Percentiles rank a stretch among this genome's conserved stretches.
Conservation (phyloP, 2,888 invertebrate genomes). For the Athrips mouffetella region DNA sequence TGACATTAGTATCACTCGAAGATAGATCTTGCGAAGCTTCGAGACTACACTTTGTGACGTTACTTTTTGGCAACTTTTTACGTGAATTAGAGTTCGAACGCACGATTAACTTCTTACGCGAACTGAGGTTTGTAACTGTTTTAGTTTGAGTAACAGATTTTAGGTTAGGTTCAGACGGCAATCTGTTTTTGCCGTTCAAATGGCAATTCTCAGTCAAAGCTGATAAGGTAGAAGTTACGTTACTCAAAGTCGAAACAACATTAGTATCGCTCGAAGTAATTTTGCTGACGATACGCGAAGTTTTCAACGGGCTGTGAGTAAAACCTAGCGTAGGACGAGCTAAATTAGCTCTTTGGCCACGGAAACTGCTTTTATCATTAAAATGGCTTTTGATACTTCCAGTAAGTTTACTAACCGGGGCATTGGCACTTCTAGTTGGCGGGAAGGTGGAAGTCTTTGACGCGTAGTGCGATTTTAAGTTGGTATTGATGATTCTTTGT, state of each 20-base stretch:
- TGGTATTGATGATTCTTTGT: constrained; percentile 48
- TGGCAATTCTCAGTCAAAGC: constrained; percentile 70
- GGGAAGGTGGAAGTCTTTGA: constrained; percentile 70
- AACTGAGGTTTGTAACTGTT: constrained; percentile 40
- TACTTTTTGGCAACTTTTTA: constrained; percentile 63
- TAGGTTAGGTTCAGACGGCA: constrained; percentile 63
- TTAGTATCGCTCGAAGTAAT: constrained; percentile 45
- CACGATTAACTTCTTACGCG: constrained; percentile 64
- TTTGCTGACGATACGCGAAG: constrained; percentile 52
- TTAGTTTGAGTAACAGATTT: constrained; percentile 46
- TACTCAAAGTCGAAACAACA: constrained; percentile 46
- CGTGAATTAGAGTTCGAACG: constrained; percentile 64
- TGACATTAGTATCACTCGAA: constrained; percentile 71
- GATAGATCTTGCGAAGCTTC: constrained; percentile 66
- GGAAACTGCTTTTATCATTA: constrained; percentile 54
- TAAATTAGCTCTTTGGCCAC: constrained; percentile 67
- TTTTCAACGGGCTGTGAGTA: constrained; percentile 61
- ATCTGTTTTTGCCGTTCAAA: constrained; percentile 65
- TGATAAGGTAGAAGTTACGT: constrained; percentile 64
- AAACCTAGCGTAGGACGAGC: constrained; percentile 58
- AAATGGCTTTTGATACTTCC: constrained; percentile 51
- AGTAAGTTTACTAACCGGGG: constrained; percentile 49
- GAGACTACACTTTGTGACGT: constrained; percentile 45
- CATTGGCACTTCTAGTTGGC: constrained; percentile 67
- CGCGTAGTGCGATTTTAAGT: constrained; percentile 57